phyloP scores from a whole-genome alignment of 2,797 vertebrate genomes.

The Chelmon rostratus region DNA sequence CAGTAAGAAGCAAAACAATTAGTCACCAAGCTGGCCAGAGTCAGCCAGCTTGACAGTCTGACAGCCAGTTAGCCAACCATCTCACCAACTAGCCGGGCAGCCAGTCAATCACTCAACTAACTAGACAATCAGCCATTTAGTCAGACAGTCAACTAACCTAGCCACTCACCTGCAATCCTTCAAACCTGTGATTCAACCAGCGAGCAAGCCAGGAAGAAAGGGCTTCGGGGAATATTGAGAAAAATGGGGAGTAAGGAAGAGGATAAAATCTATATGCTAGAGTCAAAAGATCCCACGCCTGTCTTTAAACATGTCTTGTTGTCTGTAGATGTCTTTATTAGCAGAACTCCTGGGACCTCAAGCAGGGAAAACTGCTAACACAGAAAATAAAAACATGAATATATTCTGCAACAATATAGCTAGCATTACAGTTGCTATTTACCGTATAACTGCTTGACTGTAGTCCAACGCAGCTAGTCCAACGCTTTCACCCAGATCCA shows the following conservation, averaged over 20 bases:
- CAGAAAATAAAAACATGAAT: conserved; percentile 10
- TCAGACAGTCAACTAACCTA: conserved; percentile 48
- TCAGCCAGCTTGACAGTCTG: conserved; percentile 40
- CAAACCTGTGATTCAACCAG: conserved; percentile 57
- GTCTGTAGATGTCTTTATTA: conserved; percentile 65
- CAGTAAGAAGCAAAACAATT: conserved; percentile 32
- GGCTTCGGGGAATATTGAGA: conserved; percentile 57
- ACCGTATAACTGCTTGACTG: neutral
- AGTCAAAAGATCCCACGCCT: conserved; percentile 62
- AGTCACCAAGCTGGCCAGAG: conserved; percentile 36
- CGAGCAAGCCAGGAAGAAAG: conserved; percentile 31
- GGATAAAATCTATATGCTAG: conserved; percentile 72
- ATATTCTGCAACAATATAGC: conserved; percentile 16
- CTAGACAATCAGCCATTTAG: conserved; percentile 52
- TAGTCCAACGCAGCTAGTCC: conserved; percentile 1
- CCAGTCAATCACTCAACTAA: conserved; percentile 57
- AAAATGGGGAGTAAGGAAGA: conserved; percentile 48
- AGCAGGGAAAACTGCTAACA: conserved; percentile 25
- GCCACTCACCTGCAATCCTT: conserved; percentile 54
- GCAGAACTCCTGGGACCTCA: conserved; percentile 17
- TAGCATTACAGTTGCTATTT: conserved; percentile 25
- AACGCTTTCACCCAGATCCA: conserved; percentile 27
- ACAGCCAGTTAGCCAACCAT: conserved; percentile 44
- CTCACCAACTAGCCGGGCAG: conserved; percentile 19
- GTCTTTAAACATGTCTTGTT: conserved; percentile 67